phyloP scores from a whole-genome alignment of 2,888 invertebrate genomes.

The Platycheirus albimanus region DNA sequence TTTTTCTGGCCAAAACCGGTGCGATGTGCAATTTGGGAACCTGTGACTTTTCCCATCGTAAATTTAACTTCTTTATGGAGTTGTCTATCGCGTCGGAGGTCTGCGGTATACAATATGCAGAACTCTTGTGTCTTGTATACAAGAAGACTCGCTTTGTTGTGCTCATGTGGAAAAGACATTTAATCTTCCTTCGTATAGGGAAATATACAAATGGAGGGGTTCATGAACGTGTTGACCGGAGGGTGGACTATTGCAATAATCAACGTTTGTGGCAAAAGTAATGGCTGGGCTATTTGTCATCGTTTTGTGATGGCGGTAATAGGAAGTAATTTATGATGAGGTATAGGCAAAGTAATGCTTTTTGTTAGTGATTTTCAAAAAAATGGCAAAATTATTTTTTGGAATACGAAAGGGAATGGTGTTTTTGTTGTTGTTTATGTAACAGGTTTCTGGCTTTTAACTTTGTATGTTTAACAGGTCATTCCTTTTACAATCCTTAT shows the following conservation, averaged over 20 bases:
- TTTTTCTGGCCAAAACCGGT: constrained; percentile 47
- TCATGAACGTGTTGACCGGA: constrained; percentile 25
- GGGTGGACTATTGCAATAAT: constrained; percentile 39
- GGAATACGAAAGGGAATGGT: too few relatives aligned
- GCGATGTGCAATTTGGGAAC: constrained; percentile 70
- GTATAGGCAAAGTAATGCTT: too few relatives aligned
- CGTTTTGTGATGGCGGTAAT: neutral
- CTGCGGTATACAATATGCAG: constrained; percentile 21
- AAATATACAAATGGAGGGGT: constrained; percentile 22
- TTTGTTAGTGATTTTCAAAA: too few relatives aligned
- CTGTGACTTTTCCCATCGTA: constrained; percentile 75
- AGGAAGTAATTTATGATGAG: constrained; percentile 7
- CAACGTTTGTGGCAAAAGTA: constrained; percentile 53
- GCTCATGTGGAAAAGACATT: constrained; percentile 35
- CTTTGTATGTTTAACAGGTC: too few relatives aligned
- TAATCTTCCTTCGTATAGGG: constrained; percentile 20
- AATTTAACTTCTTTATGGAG: constrained; percentile 73
- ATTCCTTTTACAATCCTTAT: too few relatives aligned
- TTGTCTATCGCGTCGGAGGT: constrained; percentile 71
- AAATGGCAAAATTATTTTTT: too few relatives aligned
- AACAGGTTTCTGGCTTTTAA: too few relatives aligned
- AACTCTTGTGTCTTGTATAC: constrained; percentile 28
- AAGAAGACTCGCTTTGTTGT: constrained; percentile 26
- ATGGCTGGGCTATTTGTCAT: constrained; percentile 58
- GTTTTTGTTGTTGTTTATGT: too few relatives aligned